Evolutionary conservation across 2,888 invertebrate species (phyloP), one percentile per base, ranked within the genome.

Genomic region (Hylaea fasciaria): DNA sequence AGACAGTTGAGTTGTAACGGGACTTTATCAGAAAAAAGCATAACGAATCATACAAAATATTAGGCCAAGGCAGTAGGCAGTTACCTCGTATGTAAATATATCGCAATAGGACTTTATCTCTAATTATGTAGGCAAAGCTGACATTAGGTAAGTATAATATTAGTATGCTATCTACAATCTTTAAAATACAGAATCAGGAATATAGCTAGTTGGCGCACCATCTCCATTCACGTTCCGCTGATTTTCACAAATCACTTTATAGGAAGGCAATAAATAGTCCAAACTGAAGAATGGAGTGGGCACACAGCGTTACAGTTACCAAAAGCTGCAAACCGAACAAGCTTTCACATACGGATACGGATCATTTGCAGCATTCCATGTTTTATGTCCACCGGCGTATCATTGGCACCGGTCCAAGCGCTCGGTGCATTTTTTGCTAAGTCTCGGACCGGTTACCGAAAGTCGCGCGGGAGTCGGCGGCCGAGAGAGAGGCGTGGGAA

Each of bases 401-500:
- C 69, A 65, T 71, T 76, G 78, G 80, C 77, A 76, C 65, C 70
- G 74, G 69, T 78, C 73, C 77, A 81, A 76, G 62, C 64, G 68
- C 78, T 77, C 76, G 66, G 68, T 77, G 76, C 75, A 77, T 78
- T 82, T 87, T 85, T 86, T 86, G 82, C 83, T 73, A 81, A 76
- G 12, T 69, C 73, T 62, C 62, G 66, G 74, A 83, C 83, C 80
- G 81, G 85, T 86, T 82, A 82, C 83, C 85, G 81, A 86, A 86
- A 85, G 81, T 80, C 77, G 82, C 77, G 79, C 81, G 72, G 73
- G 76, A 79, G 78, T 43, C 41, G 45, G 47, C 39, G 22, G 35
- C 54, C 71, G 66, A 81, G 83, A 78, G 81, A 80, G 85, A 79
- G 82, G 82, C 83, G 91, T 89, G 90, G 89, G 91, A 91, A 88